A percentile compares a stretch with the other conserved stretches of the same genome.
Evolutionary conservation across 2,888 invertebrate genomes (phyloP).

Genomic region (Julus scandinavius): DNA sequence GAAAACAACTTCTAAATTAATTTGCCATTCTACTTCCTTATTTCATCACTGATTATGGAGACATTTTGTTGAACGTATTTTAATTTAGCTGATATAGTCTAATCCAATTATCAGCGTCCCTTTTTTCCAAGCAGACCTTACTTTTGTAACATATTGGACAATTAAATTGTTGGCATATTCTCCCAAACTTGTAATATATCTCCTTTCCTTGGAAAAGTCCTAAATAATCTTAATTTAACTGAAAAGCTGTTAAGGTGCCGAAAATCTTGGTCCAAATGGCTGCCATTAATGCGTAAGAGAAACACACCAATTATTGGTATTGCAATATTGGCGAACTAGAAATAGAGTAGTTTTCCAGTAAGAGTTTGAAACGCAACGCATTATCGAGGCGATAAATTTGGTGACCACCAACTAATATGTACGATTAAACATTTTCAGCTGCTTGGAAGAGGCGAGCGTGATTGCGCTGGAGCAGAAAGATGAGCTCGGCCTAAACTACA

Average conservation of each 20-base stretch:
- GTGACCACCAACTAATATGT: not conserved
- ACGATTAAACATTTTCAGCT: slow-evolving; percentile 68
- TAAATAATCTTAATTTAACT: not conserved
- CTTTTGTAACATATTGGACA: too few species aligned
- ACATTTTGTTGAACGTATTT: too few species aligned
- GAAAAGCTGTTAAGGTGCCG: not conserved
- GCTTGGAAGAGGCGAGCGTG: slow-evolving; percentile 81
- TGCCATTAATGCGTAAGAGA: not conserved
- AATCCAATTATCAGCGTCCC: too few species aligned
- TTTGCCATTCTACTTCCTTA: too few species aligned
- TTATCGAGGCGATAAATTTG: slow-evolving; percentile 24
- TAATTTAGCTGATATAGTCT: too few species aligned
- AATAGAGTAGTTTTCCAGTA: not conserved
- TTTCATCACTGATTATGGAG: too few species aligned
- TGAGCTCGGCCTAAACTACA: slow-evolving; percentile 74
- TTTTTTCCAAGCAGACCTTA: too few species aligned
- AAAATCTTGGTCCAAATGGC: not conserved
- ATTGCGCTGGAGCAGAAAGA: slow-evolving; percentile 83
- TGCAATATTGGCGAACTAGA: not conserved
- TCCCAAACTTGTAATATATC: too few species aligned
- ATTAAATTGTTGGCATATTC: too few species aligned
- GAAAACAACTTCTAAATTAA: too few species aligned
- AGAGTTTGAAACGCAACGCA: not conserved
- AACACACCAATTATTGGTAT: not conserved
- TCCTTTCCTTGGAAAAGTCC: too few species aligned